A percentile compares a stretch with the other conserved stretches of the same genome.
Conservation (phyloP, 2,113 vertebrate species). For the Crotalus viridis region DNA sequence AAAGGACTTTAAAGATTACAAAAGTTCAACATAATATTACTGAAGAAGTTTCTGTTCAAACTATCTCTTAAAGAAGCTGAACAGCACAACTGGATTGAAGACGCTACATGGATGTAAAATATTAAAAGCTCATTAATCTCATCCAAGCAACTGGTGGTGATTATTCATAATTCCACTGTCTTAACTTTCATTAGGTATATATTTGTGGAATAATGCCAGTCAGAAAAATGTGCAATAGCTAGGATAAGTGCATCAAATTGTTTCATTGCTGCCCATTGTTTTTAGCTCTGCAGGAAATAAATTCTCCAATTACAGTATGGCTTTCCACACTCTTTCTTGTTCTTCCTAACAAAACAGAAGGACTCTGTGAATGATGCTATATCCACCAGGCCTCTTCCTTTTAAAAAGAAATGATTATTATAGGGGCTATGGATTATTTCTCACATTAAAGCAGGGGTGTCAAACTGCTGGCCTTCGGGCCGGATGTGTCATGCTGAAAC, state of each 20-base stretch:
- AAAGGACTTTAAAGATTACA: conserved; percentile 3
- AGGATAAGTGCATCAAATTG: not conserved
- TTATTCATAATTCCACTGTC: conserved; percentile 2
- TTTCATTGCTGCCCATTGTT: not conserved
- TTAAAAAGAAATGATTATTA: conserved; percentile 10
- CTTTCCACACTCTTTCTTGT: not conserved
- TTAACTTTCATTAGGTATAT: conserved; percentile 23
- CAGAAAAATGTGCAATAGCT: conserved; percentile 10
- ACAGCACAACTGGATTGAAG: not conserved
- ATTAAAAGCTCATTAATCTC: conserved; percentile 2
- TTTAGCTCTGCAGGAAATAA: not conserved
- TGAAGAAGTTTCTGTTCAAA: not conserved
- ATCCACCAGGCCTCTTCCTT: not conserved
- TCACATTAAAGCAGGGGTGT: not conserved
- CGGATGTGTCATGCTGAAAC: too few species aligned
- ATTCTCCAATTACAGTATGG: not conserved
- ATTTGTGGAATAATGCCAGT: conserved; percentile 18
- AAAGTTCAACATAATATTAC: not conserved
- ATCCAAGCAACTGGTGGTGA: not conserved
- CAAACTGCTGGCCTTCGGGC: too few species aligned
- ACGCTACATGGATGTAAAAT: not conserved
- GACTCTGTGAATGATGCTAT: not conserved
- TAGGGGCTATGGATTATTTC: not conserved
- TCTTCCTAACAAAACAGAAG: not conserved
- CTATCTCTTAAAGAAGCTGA: conserved; percentile 8